Percentiles rank a stretch among this genome's conserved stretches.
Evolutionary conservation across 2,113 vertebrate species (phyloP).

Genomic region (Hyla sarda): DNA sequence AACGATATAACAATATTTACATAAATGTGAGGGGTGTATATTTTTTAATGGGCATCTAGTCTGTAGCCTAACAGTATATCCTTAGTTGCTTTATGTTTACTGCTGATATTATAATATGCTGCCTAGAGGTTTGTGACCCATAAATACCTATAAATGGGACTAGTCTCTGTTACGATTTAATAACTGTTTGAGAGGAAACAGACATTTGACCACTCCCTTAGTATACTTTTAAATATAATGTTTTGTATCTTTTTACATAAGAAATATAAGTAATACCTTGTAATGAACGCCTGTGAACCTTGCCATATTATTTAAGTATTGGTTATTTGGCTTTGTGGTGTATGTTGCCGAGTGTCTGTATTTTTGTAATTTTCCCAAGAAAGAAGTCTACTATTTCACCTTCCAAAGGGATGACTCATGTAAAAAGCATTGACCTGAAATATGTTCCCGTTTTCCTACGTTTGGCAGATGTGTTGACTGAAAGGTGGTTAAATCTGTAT

Average conservation of each 20-base stretch:
- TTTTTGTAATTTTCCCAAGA: conserved; percentile 26
- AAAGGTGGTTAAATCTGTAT: conserved; percentile 8
- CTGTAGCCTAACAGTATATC: too few species aligned
- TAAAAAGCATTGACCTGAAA: conserved; percentile 26
- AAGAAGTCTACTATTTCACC: conserved; percentile 18
- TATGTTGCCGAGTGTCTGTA: conserved; percentile 15
- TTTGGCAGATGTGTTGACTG: conserved; percentile 13
- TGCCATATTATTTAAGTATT: neutral
- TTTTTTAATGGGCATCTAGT: too few species aligned
- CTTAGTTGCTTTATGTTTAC: neutral
- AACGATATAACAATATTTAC: too few species aligned
- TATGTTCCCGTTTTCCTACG: neutral
- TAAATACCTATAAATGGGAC: too few species aligned
- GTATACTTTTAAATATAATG: neutral
- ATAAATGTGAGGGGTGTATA: too few species aligned
- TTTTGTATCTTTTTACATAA: neutral
- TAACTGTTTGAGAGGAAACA: too few species aligned
- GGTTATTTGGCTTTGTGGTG: neutral
- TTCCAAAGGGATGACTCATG: conserved; percentile 33
- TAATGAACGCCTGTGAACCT: neutral
- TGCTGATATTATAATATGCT: neutral
- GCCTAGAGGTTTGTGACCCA: too few species aligned
- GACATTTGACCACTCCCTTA: neutral
- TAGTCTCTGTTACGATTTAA: too few species aligned
- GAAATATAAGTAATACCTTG: neutral